A percentile compares a stretch with the other conserved stretches of the same genome.
These are phyloP conservation scores for Nephrotoma flavescens DNA, from an alignment of 2,888 invertebrate genomes.

Conservation along the genomic window DNA sequence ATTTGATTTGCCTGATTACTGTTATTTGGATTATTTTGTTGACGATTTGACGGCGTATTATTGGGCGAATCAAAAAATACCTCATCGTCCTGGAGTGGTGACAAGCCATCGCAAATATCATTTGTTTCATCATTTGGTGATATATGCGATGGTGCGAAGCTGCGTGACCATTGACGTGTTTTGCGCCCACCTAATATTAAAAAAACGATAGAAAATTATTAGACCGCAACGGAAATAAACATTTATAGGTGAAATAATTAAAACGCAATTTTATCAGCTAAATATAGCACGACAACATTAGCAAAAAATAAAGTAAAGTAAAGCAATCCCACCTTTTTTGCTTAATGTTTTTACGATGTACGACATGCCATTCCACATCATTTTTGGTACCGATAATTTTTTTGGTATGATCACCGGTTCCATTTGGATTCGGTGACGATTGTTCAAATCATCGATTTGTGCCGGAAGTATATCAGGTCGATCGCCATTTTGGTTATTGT, in stretches of 20 bases:
- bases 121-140: constrained; percentile 31
- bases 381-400: constrained; percentile 26
- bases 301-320: neutral
- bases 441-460: constrained; percentile 17
- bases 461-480: constrained; percentile 30
- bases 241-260: neutral
- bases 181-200: constrained; percentile 22
- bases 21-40: neutral
- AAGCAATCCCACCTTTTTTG: constrained; percentile 35
- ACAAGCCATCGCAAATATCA: constrained; percentile 30
- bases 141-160: constrained; percentile 43
- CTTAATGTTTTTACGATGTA: constrained; percentile 40
- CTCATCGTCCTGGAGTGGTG: constrained; percentile 35
- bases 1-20: constrained; percentile 10
- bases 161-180: constrained; percentile 54
- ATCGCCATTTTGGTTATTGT: constrained; percentile 16
- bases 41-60: constrained; percentile 9
- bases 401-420: constrained; percentile 23
- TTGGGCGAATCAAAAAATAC: constrained; percentile 39
- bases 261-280: neutral
- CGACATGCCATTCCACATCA: constrained; percentile 25
- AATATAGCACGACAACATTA: neutral
- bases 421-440: neutral
- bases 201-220: too few relatives aligned
- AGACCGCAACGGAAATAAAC: too few relatives aligned